Evolutionary conservation across 2,113 vertebrate species (phyloP).

Genomic region (Scopus umbretta): DNA sequence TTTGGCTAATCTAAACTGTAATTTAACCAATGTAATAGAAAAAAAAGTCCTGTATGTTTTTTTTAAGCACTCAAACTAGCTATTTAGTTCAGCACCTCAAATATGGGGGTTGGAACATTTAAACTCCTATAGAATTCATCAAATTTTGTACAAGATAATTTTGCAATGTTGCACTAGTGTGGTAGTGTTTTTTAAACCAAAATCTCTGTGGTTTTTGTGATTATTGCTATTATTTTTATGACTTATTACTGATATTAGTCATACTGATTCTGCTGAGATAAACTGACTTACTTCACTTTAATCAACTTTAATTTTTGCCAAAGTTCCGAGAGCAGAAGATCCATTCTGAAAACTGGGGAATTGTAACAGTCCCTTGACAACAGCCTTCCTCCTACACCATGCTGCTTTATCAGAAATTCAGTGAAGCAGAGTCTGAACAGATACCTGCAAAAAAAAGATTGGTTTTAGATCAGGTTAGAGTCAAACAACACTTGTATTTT

Average conservation of each 20-base stretch:
- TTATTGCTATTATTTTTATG: neutral
- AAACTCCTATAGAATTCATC: neutral
- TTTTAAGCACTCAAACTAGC: neutral
- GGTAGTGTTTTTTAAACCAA: neutral
- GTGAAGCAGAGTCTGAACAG: neutral
- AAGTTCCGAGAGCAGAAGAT: neutral
- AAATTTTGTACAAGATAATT: neutral
- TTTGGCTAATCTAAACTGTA: neutral
- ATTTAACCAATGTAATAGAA: neutral
- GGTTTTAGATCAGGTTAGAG: neutral
- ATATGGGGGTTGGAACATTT: neutral
- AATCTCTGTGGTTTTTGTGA: neutral
- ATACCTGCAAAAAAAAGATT: neutral
- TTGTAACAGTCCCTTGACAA: neutral
- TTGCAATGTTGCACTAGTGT: neutral
- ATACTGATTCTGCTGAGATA: neutral
- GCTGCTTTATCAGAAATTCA: neutral
- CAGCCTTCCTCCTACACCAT: neutral
- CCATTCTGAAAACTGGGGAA: neutral
- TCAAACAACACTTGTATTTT: neutral
- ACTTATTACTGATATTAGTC: neutral
- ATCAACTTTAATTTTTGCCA: neutral
- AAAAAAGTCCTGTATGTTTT: neutral
- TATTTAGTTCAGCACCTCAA: neutral
- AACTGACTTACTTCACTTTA: neutral